Base-by-base conservation (phyloP, 2,888 invertebrate genomes). In the Polylopha cassiicola region DNA sequence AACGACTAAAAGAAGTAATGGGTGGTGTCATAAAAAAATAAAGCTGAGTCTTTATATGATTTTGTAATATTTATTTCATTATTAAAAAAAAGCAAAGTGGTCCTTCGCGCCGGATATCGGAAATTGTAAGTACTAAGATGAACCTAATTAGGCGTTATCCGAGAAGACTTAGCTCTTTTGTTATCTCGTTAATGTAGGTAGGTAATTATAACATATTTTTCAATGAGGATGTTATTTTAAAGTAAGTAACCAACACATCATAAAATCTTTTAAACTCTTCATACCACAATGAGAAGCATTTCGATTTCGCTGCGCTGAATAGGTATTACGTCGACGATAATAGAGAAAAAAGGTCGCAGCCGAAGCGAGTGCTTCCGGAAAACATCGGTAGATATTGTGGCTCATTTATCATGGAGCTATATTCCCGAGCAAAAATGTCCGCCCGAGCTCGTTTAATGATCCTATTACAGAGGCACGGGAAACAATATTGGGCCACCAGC, bases 351-450 rank as follows among this genome's bases (percentile, higher is more conserved):
- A 32, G 31, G 27, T 27, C 22, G 22, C 13, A n/a, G 7, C 21
- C 14, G 21, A 17, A 26, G 32, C 21, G 20, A 37, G 20, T 31
- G 10, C 21, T 44, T 44, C 37, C 44, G 16, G 28, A 37, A 37
- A 44, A 41, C 57, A 52, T 58, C 51, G 46, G 63, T 58, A 58
- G 59, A 58, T 61, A 58, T 58, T 56, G 46, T 43, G 52, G 44
- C 28, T 46, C 54, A 60, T 66, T 66, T 58, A 59, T 65, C 58
- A 63, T 46, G 50, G 37, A 37, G 43, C 50, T 51, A 52, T 58
- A 55, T 56, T 54, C 51, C 46, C 43, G 46, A 37, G 53, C 51
- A 55, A 58, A 62, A 61, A 58, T 50, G 46, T 42, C 53, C 43
- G 42, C 47, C 45, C 37, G 46, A 36, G 28, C 24, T 10, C 45